Evolutionary conservation across 2,797 vertebrate species (phyloP), one percentile per base, ranked within the genome.

Genomic region (Myripristis jacobus): DNA sequence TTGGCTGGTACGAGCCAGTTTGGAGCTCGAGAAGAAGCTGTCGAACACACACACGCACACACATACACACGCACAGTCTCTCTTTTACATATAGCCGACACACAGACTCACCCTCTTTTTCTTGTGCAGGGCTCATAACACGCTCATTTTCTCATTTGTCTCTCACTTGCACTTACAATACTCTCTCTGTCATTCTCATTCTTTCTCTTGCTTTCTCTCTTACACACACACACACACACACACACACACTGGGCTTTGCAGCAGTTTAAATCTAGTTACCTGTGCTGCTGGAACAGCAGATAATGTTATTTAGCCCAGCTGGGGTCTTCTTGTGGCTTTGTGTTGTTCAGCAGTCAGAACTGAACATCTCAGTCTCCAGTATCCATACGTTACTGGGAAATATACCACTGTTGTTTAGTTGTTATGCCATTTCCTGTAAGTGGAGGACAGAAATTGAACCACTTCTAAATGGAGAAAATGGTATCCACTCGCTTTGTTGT

Each of bases 211-310:
- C 29, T 34, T 18, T 55, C 27, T 34, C 53, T 24, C 29, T n/a
- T n/a, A n/a, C n/a, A n/a, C n/a, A n/a, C n/a, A n/a, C n/a, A n/a
- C n/a, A n/a, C n/a, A n/a, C n/a, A n/a, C n/a, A n/a, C 10, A 10
- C 18, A 34, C 31, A 8, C 27, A 22, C n/a, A 38, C 29, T 21
- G 15, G 31, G 12, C 31, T 34, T 16, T 22, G 19, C n/a, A 50
- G 60, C 19, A 50, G 43, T 44, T 69, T 15, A 56, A 79, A 82
- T 70, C 0, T 24, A 31, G 76, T 80, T 60, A 57, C 69, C 51
- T 66, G 22, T 71, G 22, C 72, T 71, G 22, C 22, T 13, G 47
- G 66, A 74, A 62, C 27, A 22, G 36, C 27, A 71, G 71, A 53
- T 72, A 54, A 81, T 73, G 50, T 48, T 16, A 70, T 80, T 64